Percentiles rank a stretch among this genome's conserved stretches.
Conservation (phyloP, 2,888 invertebrate genomes). For the Salticus scenicus region DNA sequence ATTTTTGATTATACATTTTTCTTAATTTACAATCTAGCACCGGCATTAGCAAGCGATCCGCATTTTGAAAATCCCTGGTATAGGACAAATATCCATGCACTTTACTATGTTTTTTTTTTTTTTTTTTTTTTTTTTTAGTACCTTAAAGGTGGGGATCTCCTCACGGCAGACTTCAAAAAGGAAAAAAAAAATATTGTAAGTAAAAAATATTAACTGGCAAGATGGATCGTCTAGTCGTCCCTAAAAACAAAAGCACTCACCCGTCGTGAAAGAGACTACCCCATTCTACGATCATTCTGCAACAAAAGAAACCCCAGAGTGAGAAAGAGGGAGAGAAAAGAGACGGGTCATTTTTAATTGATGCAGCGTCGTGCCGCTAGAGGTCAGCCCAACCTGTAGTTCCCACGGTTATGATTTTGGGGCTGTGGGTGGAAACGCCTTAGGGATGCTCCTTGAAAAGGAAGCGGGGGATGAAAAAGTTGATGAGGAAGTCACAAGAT, state of each 20-base stretch:
- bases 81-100: no score
- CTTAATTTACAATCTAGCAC: no score
- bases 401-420: constrained; percentile 43
- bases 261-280: constrained; percentile 62
- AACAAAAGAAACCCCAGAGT: constrained; percentile 33
- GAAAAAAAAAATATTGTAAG: no score
- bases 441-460: neutral
- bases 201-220: neutral
- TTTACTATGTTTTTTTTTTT: no score
- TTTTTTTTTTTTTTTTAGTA: no score
- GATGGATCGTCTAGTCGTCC: neutral
- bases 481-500: neutral
- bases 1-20: no score
- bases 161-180: no score
- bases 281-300: constrained; percentile 18
- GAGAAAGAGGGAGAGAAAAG: constrained; percentile 44
- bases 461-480: constrained; percentile 5
- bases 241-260: constrained; percentile 18
- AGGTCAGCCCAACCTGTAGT: constrained; percentile 46
- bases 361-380: constrained; percentile 65
- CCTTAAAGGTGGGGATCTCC: no score
- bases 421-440: constrained; percentile 49
- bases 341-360: constrained; percentile 50
- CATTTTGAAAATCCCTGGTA: no score
- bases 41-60: no score